phyloP scores from a whole-genome alignment of 2,113 vertebrate species.

The Onychostruthus taczanowskii region DNA sequence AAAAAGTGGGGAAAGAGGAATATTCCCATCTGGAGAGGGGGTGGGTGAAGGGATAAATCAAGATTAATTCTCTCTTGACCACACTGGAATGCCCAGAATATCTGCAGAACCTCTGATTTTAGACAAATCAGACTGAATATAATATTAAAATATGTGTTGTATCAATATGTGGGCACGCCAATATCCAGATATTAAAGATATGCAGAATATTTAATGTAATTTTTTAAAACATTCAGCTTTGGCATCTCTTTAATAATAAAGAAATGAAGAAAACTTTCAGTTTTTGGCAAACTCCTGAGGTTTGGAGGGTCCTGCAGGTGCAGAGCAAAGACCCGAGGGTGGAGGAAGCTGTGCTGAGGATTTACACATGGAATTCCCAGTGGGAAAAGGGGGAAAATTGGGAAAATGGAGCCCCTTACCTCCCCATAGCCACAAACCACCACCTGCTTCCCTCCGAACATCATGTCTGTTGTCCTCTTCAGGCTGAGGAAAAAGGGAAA shows the following conservation, averaged over 20 bases:
- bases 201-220: neutral
- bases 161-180: neutral
- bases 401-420: slow-evolving; percentile 69
- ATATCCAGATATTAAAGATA: neutral
- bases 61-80: neutral
- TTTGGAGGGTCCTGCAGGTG: neutral
- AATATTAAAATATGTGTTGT: rapidly evolving
- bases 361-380: rapidly evolving
- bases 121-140: rapidly evolving
- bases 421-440: slow-evolving; percentile 98
- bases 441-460: slow-evolving; percentile 99
- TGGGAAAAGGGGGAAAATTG: neutral
- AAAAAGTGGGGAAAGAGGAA: neutral
- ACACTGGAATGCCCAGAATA: neutral
- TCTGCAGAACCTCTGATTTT: neutral
- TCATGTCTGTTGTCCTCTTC: slow-evolving; percentile 97
- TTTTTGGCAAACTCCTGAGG: rapidly evolving
- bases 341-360: neutral
- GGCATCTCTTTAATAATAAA: neutral
- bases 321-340: neutral
- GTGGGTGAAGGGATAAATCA: neutral
- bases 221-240: neutral
- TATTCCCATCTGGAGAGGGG: neutral
- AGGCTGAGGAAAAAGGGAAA: slow-evolving; percentile 68
- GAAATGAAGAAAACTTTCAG: rapidly evolving